These are phyloP conservation scores for Thryonomys swinderianus DNA, from an alignment of 2,113 vertebrate species.

Conservation along the genomic window DNA sequence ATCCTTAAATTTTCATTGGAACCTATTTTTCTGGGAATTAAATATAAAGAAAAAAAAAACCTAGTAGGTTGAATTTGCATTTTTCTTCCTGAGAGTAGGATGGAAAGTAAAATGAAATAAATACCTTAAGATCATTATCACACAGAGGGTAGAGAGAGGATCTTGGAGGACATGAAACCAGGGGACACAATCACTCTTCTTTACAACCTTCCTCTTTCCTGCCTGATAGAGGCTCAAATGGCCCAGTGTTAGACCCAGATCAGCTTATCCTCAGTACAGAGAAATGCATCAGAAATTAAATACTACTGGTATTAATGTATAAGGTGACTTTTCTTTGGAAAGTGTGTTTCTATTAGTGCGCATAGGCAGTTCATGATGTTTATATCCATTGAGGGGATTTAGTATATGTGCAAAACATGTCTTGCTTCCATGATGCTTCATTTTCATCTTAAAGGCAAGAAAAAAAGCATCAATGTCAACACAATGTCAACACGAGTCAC, in stretches of 20 bases:
- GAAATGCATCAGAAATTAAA: neutral
- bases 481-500: neutral
- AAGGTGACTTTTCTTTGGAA: neutral
- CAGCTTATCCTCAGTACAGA: fast-evolving
- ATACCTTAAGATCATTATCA: neutral
- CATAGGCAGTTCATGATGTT: neutral
- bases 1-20: neutral
- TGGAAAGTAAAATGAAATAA: neutral
- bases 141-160: neutral
- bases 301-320: neutral
- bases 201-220: fast-evolving
- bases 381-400: neutral
- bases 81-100: neutral
- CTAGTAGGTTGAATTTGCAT: neutral
- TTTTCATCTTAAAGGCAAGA: neutral
- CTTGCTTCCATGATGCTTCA: neutral
- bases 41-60: neutral
- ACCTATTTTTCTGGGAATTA: neutral
- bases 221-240: neutral
- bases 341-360: neutral
- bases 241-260: neutral
- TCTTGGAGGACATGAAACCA: fast-evolving
- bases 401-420: neutral
- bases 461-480: neutral
- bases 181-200: fast-evolving